Base-by-base conservation (phyloP, 2,797 vertebrate genomes). In the Balearica regulorum region DNA sequence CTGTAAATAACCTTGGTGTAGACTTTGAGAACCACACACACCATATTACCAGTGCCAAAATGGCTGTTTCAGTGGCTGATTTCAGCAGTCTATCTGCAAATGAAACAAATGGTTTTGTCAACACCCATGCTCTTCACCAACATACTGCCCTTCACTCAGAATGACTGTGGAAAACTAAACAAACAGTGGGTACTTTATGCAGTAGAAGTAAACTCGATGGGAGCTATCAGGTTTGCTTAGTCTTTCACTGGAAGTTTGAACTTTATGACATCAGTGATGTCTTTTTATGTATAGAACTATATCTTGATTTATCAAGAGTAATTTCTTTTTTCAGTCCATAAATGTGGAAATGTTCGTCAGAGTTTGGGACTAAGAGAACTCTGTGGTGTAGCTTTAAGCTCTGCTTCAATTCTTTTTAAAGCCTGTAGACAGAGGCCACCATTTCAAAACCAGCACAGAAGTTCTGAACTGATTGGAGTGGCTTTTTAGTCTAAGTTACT, bases 251-350 rank as follows among this genome's bases (percentile, higher is more conserved):
- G 99, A 99, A 98, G 98, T 98, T 98, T 98, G 98, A 98, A 98
- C 97, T 96, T 95, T 99, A 99, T 99, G 99, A 99, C 99, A 99
- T 99, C 99, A 99, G 99, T 99, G 99, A 99, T 99, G 99, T 99
- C 99, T 98, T 98, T 99, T 89, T 98, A 98, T 99, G 99, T 99
- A 99, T 98, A 99, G 99, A 99, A 99, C 99, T 99, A 99, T 98
- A 99, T 99, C 99, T 99, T 99, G 99, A 99, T 99, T 99, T 99
- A 98, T 99, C 99, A 99, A 99, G 99, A 99, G 98, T 99, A 99
- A 99, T 99, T 99, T 99, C 99, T 98, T 98, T 99, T 98, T 98
- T 98, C 97, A 97, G 98, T 98, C 98, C 98, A 97, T 98, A 98
- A 98, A 97, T 97, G 98, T 98, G 98, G 98, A 98, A 98, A 97